A percentile compares a stretch with the other conserved stretches of the same genome.
These are phyloP conservation scores for Eufriesea mexicana DNA, from an alignment of 1,140 invertebrate species.

Conservation along the genomic window DNA sequence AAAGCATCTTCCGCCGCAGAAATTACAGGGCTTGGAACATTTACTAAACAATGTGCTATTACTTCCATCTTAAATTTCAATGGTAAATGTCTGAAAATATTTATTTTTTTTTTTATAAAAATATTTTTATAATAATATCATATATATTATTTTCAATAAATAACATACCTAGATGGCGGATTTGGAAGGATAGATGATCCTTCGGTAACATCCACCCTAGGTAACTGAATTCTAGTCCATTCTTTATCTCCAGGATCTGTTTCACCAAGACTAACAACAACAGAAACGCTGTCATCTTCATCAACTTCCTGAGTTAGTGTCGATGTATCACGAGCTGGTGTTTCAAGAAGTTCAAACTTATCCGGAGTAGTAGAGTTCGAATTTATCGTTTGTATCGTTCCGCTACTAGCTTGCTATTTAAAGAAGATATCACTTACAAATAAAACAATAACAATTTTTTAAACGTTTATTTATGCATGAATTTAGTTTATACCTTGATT, in stretches of 20 bases:
- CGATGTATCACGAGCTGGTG: slow-evolving; percentile 72
- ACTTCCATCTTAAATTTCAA: slow-evolving; percentile 83
- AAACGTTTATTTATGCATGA: slow-evolving; percentile 7
- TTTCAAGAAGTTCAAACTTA: slow-evolving; percentile 79
- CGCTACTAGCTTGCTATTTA: slow-evolving; percentile 65
- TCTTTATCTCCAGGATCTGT: slow-evolving; percentile 80
- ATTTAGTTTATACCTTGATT: slow-evolving; percentile 52
- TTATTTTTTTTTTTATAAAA: slow-evolving; percentile 31
- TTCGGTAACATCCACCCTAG: slow-evolving; percentile 67
- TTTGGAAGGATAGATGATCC: slow-evolving; percentile 66
- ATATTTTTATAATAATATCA: slow-evolving; percentile 14
- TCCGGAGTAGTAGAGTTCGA: slow-evolving; percentile 79
- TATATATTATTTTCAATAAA: background rate
- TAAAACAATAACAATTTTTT: background rate
- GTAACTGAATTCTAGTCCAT: slow-evolving; percentile 78
- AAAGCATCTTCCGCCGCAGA: slow-evolving; percentile 78
- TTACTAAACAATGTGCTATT: slow-evolving; percentile 78
- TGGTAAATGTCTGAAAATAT: slow-evolving; percentile 79
- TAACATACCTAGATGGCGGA: slow-evolving; percentile 67
- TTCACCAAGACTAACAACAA: slow-evolving; percentile 76
- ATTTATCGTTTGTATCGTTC: slow-evolving; percentile 73
- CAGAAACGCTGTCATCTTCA: slow-evolving; percentile 77
- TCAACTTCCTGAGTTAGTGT: slow-evolving; percentile 70
- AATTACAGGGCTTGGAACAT: slow-evolving; percentile 70
- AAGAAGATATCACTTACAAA: slow-evolving; percentile 8